Evolutionary conservation across 2,888 invertebrate genomes (phyloP), one percentile per base, ranked within the genome.

Genomic region (Dioctria rufipes): DNA sequence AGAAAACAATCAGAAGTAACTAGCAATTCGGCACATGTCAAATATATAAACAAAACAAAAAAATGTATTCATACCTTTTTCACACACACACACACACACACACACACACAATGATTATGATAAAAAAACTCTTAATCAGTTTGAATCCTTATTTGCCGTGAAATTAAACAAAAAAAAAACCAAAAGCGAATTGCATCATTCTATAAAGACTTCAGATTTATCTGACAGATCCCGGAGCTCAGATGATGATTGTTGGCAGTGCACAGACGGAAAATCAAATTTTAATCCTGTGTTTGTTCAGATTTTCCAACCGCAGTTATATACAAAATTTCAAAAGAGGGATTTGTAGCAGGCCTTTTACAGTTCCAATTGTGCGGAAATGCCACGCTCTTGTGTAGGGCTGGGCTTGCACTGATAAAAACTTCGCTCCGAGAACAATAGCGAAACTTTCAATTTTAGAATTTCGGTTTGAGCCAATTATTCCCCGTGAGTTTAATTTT

Each of bases 381-480:
- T 78, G 78, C 78, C 81, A 66, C 81, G 81, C 81, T 81, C 79
- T 58, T 79, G 79, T 81, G 75, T 60, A n/a, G 25, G 58, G 37
- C 73, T 79, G 79, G 75, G 54, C 67, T 66, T 25, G 67, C 3
- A 73, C 81, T 79, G 81, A 81, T 81, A 81, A 81, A 81, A 80
- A 81, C 81, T 79, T 69, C 58, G 58, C 65, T 80, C 67, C 43
- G 43, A 40, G 73, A 66, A 73, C 66, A 79, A 81, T 80, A 79
- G 75, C 73, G 58, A 65, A 66, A 73, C 66, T 67, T 75, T 75
- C 79, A 79, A 67, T 79, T 79, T 79, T 66, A 79, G 81, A 67
- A 73, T 81, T 73, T 63, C 49, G 60, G 54, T 67, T 75, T 81
- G 78, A 81, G 80, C 79, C 81, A 80, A 81, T 81, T 81, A 81